phyloP scores from a whole-genome alignment of 2,113 vertebrate species.

The Clinocottus analis region DNA sequence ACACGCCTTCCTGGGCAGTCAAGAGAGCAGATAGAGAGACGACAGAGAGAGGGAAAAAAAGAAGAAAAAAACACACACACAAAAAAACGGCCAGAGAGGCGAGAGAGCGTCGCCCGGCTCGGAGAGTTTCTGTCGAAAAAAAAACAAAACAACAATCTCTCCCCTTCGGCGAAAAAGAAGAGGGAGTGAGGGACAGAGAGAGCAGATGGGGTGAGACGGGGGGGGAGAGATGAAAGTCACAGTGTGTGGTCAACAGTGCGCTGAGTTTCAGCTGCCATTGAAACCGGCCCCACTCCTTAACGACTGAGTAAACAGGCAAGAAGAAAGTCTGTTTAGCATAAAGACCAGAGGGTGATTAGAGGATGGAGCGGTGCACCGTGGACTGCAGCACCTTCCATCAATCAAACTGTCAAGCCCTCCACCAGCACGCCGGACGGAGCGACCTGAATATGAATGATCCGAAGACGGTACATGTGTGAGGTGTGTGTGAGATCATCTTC shows the following conservation, averaged over 20 bases:
- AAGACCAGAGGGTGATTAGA: constrained; percentile 35
- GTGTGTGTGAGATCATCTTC: constrained; percentile 1
- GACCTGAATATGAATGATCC: background rate
- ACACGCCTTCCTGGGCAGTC: constrained; percentile 78
- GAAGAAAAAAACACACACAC: background rate
- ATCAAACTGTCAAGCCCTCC: background rate
- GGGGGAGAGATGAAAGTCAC: constrained; percentile 43
- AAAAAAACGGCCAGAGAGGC: constrained; percentile 11
- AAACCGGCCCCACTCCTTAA: constrained; percentile 61
- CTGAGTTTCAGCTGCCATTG: constrained; percentile 68
- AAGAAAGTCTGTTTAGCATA: constrained; percentile 57
- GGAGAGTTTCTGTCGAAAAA: constrained; percentile 55
- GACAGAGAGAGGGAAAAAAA: constrained; percentile 27
- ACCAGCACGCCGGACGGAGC: background rate
- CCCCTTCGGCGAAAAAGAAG: constrained; percentile 21
- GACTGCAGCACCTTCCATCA: background rate
- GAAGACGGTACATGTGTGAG: background rate
- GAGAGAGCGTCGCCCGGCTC: constrained; percentile 12
- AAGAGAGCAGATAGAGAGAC: constrained; percentile 70
- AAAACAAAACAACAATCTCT: constrained; percentile 31
- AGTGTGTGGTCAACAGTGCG: constrained; percentile 59
- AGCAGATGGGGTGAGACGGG: constrained; percentile 5
- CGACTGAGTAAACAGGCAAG: constrained; percentile 59
- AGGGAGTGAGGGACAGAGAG: constrained; percentile 37
- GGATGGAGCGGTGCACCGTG: background rate